Evolutionary conservation across 2,888 invertebrate species (phyloP), one percentile per base, ranked within the genome.

Genomic region (Reticulitermes lucifugus): DNA sequence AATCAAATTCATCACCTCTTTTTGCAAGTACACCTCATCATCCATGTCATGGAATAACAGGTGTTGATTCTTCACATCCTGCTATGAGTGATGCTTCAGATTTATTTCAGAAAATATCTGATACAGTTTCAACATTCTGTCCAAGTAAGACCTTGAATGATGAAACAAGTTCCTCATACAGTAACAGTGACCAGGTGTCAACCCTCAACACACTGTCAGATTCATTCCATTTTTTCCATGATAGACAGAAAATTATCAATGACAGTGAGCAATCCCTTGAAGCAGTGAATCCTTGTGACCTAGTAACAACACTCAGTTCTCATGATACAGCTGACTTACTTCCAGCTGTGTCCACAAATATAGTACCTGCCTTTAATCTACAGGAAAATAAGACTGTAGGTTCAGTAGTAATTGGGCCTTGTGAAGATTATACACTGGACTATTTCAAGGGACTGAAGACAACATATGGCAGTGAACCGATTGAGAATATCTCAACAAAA

Each of bases 401-500:
- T 85, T 92, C 92, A n/a, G 93, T 94, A 9, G 93, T 93, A 21
- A 88, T 94, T 70, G 93, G 93, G 2, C 92, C 93, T 0, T 93
- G 93, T 87, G 93, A 93, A 87, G 93, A 93, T 88, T 93, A 92
- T 88, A 91, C 92, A 0, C 89, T 92, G 65, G 93, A 93, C 86
- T 89, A 92, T 60, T 93, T 91, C 88, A 93, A 92, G 88, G 92
- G 91, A 1, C 88, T 91, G 0, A 93, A 93, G 89, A 91, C 93
- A 0, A 89, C 92, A 73, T 88, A 91, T 60, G 87, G 85, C 6
- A 87, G 88, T 83, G 89, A 89, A n/a, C 22, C 1, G n/a, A 14
- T 18, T 35, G 70, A 65, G 22, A 35, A 80, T 25, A 60, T 12
- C 7, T 65, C 65, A 43, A 12, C 7, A 41, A 29, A 41, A 12